Base-by-base conservation (phyloP, 35 echinoderm and acorn worm species). In the Lytechinus pictus region DNA sequence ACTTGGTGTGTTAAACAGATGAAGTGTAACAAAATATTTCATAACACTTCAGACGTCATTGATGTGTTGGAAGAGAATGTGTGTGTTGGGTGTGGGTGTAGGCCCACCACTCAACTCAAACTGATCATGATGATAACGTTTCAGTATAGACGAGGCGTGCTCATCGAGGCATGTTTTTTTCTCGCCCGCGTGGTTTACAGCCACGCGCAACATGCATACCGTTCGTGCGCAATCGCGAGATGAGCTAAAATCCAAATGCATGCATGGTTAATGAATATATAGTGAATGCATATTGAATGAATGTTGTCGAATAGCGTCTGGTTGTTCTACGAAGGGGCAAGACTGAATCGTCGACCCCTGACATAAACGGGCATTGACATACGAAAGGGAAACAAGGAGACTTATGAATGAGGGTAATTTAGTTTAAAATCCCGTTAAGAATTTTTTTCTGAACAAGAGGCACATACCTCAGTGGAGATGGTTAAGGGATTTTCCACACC, bases 371-470 rank as follows among this genome's bases (percentile, higher is more conserved):
- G 57, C 92, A 93, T 93, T 93, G 92, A 93, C 92, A 93, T 93
- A 52, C 14, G 88, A 90, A 52, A 44, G 28, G 88, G n/a, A 90
- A 90, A 88, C 27, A 90, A 33, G 88, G 88, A 90, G 88, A 90
- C 16, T 24, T 93, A 24, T 93, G 92, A 93, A 93, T 93, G 92
- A 27, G 92, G 54, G 92, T 93, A 93, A 93, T 93, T 93, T 93
- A 93, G 92, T 93, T 93, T 93, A 93, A 93, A 93, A 93, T 93
- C 92, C 92, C 92, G 57, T 93, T 93, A 93, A 93, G 54, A 24
- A 44, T 28, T 14, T 33, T 27, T 54, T 33, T 90, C 52, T 90
- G 33, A 90, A 90, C 88, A 44, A 21, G 88, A 90, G 28, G 88
- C 88, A 90, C 88, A 90, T 54, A 90, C 88, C 88, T 90, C 88